Conservation (phyloP, 1,140 invertebrate genomes). For the Hylaeus volcanicus region DNA sequence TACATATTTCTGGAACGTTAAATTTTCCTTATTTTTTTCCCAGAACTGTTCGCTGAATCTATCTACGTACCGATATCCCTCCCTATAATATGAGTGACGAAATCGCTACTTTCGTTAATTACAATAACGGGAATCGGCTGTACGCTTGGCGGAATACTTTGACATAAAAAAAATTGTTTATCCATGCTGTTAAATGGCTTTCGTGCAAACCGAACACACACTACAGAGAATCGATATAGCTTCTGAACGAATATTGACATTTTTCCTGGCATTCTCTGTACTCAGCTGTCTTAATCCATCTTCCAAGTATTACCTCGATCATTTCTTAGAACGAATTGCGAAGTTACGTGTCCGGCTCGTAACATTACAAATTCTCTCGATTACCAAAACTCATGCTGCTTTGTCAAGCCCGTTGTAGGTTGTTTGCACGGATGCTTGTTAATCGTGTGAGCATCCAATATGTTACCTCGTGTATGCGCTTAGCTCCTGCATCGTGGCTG, state of each 20-base stretch:
- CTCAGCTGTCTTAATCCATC: neutral
- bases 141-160: too few relatives aligned
- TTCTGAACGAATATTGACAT: too few relatives aligned
- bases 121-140: too few relatives aligned
- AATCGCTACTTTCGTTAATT: neutral
- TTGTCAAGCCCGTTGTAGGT: conserved; percentile 60
- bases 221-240: neutral
- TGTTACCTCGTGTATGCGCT: conserved; percentile 64
- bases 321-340: neutral
- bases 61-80: too few relatives aligned
- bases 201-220: neutral
- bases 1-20: too few relatives aligned
- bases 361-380: neutral
- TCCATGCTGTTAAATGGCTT: neutral
- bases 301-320: too few relatives aligned
- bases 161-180: neutral
- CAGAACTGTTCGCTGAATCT: too few relatives aligned
- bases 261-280: too few relatives aligned
- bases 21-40: too few relatives aligned
- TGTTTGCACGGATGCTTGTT: conserved; percentile 69
- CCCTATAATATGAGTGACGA: too few relatives aligned
- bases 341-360: neutral
- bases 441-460: conserved; percentile 66
- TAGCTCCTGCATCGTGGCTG: conserved; percentile 61
- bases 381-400: conserved; percentile 25